Evolutionary conservation across 1,140 invertebrate genomes (phyloP).

Genomic region (Drosophila pectinifera): DNA sequence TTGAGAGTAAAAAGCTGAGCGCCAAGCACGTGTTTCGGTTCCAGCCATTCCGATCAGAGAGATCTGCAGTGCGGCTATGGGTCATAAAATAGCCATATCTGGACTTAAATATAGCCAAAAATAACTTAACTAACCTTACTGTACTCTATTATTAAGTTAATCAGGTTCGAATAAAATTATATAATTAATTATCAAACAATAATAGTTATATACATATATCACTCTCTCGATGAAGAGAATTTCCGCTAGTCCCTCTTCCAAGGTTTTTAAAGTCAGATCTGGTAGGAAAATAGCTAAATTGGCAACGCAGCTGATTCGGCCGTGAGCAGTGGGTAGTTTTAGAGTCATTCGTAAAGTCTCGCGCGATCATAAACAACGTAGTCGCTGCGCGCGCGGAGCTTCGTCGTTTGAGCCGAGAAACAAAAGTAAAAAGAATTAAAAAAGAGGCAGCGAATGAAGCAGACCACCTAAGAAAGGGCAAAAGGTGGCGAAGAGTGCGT

Average conservation of each 20-base stretch:
- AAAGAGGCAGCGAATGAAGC: not conserved
- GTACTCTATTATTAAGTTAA: too few species aligned
- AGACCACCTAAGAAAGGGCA: conserved; percentile 1
- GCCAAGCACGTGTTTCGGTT: not conserved
- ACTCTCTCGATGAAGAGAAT: too few species aligned
- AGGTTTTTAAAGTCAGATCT: not conserved
- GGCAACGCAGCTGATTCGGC: not conserved
- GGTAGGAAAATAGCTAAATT: not conserved
- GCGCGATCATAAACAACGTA: not conserved
- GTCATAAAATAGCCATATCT: not conserved
- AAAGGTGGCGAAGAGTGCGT: conserved; percentile 26
- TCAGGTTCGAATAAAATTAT: too few species aligned
- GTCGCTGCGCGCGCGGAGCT: conserved; percentile 1
- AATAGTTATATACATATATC: too few species aligned
- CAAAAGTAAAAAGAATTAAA: conserved; percentile 9
- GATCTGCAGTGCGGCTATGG: not conserved
- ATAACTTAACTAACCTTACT: not conserved
- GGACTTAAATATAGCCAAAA: not conserved
- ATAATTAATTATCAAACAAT: too few species aligned
- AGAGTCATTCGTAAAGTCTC: not conserved
- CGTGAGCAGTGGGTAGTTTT: not conserved
- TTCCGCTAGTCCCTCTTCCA: rapidly evolving
- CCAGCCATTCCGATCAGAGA: not conserved
- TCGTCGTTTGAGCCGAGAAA: conserved; percentile 32
- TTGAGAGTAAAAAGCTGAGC: not conserved